Percentiles rank a stretch among this genome's conserved stretches.
These are phyloP conservation scores for Egretta garzetta DNA, from an alignment of 2,113 vertebrate species.

Conservation along the genomic window DNA sequence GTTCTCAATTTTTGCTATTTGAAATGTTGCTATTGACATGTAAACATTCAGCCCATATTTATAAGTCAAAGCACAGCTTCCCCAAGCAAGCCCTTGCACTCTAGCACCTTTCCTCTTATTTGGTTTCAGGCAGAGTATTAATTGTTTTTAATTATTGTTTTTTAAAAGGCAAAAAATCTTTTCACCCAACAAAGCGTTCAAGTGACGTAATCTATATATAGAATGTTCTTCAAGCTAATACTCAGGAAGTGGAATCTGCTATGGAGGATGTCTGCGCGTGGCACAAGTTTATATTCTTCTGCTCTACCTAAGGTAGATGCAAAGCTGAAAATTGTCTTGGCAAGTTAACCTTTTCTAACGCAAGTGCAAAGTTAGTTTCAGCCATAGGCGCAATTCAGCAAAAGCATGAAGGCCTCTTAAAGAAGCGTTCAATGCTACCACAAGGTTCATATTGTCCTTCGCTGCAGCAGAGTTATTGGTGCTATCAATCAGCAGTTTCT, in stretches of 20 bases:
- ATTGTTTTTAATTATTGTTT: background rate
- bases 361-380: background rate
- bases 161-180: background rate
- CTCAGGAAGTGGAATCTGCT: background rate
- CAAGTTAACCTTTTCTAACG: background rate
- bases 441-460: background rate
- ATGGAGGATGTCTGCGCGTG: accelerated
- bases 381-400: background rate
- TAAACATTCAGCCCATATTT: background rate
- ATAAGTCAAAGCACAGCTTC: background rate
- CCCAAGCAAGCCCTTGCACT: background rate
- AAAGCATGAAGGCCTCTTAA: background rate
- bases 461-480: background rate
- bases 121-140: background rate
- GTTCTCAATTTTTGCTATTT: background rate
- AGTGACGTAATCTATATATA: background rate
- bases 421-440: background rate
- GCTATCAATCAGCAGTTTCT: background rate
- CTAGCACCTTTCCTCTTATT: background rate
- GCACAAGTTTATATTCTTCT: background rate
- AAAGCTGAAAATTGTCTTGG: background rate
- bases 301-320: background rate
- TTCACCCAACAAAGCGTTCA: background rate
- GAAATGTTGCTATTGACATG: background rate
- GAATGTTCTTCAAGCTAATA: background rate